Conservation (phyloP, 2,797 vertebrate genomes). For the Myotis pilosus region DNA sequence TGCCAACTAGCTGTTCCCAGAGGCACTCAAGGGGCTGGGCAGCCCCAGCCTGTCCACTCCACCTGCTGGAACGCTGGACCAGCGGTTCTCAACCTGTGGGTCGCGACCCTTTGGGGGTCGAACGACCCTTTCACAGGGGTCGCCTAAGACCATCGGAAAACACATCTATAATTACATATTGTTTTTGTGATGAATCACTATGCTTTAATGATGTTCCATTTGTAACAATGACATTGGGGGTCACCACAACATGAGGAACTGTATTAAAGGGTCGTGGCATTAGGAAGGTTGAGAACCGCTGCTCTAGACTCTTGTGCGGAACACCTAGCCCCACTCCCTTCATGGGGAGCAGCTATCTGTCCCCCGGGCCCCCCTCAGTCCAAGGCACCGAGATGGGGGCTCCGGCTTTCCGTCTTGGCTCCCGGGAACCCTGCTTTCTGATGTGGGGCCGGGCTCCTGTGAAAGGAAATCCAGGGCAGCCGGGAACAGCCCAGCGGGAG, state of each 20-base stretch:
- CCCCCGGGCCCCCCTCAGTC: not conserved
- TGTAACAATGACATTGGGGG: too few species aligned
- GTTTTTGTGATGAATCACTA: too few species aligned
- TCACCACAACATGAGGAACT: too few species aligned
- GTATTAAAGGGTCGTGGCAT: too few species aligned
- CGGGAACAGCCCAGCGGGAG: not conserved
- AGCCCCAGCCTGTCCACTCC: not conserved
- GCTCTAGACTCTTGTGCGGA: not conserved
- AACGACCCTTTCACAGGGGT: too few species aligned
- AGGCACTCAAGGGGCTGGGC: not conserved
- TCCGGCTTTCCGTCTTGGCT: fast-evolving
- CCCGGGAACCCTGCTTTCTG: not conserved
- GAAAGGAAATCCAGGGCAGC: not conserved
- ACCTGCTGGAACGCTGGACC: too few species aligned
- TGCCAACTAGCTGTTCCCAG: fast-evolving
- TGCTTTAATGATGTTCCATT: too few species aligned
- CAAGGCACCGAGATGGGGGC: fast-evolving
- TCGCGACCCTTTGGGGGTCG: too few species aligned
- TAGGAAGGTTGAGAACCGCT: too few species aligned
- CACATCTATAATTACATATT: too few species aligned
- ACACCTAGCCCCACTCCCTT: not conserved
- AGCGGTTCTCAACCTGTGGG: too few species aligned
- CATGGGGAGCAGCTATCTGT: not conserved
- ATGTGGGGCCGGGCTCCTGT: fast-evolving
- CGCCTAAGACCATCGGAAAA: too few species aligned